Base-by-base conservation (phyloP, 2,888 invertebrate genomes). In the Chelonus formosanus region DNA sequence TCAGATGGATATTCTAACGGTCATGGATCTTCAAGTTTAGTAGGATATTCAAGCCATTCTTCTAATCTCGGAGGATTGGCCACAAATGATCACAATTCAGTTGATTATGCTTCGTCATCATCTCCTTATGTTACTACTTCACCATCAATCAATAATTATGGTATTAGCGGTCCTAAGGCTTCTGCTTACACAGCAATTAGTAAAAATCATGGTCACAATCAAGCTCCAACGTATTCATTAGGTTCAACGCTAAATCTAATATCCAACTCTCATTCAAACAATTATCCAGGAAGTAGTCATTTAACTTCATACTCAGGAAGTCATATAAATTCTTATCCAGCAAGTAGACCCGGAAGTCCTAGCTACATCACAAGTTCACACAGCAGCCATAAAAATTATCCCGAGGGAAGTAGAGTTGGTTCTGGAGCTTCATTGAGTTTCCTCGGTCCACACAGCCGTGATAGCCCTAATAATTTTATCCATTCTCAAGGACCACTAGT, bases 41-140 rank as follows among this genome's bases (percentile, higher is more conserved):
- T 48, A 3, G 70, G 68, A 35, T 74, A 71, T 36, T 48, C 68
- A 5, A 64, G 62, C n/a, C 67, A 65, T 3, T 56, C 62, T 20
- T 48, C 58, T 44, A 61, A 47, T 10, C 45, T 50, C 2, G 40
- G 58, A n/a, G 70, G 70, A 56, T 52, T 60, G 20, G 63, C 72
- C 2, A 44, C 53, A 3, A 65, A 59, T 8, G 72, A 69, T 10
- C 67, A 70, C 2, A 60, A 43, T 44, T 55, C 57, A 7, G 6
- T 48, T 0, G 72, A 73, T 52, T 70, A 73, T 45, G 61, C 65
- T 5, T 69, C 67, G 7, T 44, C 68, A 34, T 67, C 69, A 54
- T 65, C 67, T 7, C 35, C 71, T 5, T 59, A 69, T 8, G 68
- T 65, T 35, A 54, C 68, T 5, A 10, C 47, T 7, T 36, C 61